A percentile compares a stretch with the other conserved stretches of the same genome.
These are phyloP conservation scores for Brotogeris chrysoptera DNA, from an alignment of 2,797 vertebrate species.

Conservation along the genomic window DNA sequence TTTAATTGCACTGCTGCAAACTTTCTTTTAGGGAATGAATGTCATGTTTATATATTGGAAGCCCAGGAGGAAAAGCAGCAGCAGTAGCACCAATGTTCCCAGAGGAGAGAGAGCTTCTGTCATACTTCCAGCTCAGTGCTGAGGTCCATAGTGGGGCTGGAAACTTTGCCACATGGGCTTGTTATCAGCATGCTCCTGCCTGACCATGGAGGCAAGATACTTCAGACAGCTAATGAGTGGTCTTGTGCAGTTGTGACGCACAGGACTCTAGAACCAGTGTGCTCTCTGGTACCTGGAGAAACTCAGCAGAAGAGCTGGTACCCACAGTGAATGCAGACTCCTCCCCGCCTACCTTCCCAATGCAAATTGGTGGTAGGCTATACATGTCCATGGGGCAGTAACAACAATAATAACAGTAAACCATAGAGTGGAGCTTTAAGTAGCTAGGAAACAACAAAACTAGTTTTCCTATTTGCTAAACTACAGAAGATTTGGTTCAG, in stretches of 20 bases:
- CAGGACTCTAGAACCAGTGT: not conserved
- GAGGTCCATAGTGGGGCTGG: not conserved
- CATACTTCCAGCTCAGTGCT: not conserved
- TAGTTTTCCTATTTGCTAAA: not conserved
- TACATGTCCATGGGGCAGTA: not conserved
- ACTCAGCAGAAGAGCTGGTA: not conserved
- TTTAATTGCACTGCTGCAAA: not conserved
- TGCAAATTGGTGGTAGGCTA: not conserved
- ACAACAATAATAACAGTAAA: not conserved
- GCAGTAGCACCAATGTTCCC: not conserved
- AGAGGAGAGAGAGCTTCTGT: not conserved
- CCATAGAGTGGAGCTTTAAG: not conserved
- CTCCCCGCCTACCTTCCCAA: not conserved
- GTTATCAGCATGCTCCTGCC: not conserved
- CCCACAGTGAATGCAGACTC: not conserved
- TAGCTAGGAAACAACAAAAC: not conserved
- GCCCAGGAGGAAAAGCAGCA: not conserved
- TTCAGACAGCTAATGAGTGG: not conserved
- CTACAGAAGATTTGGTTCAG: not conserved
- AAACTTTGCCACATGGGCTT: not conserved
- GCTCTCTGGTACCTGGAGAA: not conserved
- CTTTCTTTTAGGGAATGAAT: not conserved
- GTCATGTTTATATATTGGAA: not conserved
- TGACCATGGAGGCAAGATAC: not conserved
- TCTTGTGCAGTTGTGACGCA: not conserved